Evolutionary conservation across 2,888 invertebrate genomes (phyloP).

Genomic region (Himalopsyche japonica): DNA sequence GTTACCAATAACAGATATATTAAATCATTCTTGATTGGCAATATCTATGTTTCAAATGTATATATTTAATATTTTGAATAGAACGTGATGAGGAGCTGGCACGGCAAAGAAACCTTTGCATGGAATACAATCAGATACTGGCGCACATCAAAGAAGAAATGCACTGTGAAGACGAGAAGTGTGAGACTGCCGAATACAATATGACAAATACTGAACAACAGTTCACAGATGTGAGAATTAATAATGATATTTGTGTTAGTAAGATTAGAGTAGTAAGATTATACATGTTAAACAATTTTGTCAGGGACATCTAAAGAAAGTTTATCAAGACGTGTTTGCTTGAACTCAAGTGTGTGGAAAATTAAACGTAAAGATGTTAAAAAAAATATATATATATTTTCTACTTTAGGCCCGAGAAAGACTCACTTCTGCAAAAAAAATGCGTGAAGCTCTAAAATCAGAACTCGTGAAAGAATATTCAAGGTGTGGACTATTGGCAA

Average conservation of each 20-base stretch:
- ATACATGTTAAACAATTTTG: too few relatives aligned
- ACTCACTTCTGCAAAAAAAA: not conserved
- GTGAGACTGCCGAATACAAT: slow-evolving; percentile 54
- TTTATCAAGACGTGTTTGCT: too few relatives aligned
- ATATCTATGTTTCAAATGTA: too few relatives aligned
- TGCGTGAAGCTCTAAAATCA: slow-evolving; percentile 52
- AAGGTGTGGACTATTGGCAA: slow-evolving; percentile 54
- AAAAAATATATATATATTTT: too few relatives aligned
- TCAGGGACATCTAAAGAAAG: too few relatives aligned
- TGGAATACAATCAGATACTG: slow-evolving; percentile 56
- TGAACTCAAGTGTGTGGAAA: too few relatives aligned
- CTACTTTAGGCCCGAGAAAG: not conserved
- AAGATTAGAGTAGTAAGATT: too few relatives aligned
- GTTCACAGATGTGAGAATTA: slow-evolving; percentile 51
- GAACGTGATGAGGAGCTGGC: slow-evolving; percentile 57
- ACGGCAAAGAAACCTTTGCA: slow-evolving; percentile 53
- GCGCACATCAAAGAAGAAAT: slow-evolving; percentile 59
- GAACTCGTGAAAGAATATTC: slow-evolving; percentile 50
- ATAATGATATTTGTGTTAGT: slow-evolving; percentile 44
- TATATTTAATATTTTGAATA: slow-evolving; percentile 37
- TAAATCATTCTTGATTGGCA: too few relatives aligned
- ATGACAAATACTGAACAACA: slow-evolving; percentile 55
- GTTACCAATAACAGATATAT: too few relatives aligned
- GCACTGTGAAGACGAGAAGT: slow-evolving; percentile 57
- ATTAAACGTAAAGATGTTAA: too few relatives aligned